Evolutionary conservation across 2,113 vertebrate genomes (phyloP), one percentile per base, ranked within the genome.

Genomic region (Camelus dromedarius): DNA sequence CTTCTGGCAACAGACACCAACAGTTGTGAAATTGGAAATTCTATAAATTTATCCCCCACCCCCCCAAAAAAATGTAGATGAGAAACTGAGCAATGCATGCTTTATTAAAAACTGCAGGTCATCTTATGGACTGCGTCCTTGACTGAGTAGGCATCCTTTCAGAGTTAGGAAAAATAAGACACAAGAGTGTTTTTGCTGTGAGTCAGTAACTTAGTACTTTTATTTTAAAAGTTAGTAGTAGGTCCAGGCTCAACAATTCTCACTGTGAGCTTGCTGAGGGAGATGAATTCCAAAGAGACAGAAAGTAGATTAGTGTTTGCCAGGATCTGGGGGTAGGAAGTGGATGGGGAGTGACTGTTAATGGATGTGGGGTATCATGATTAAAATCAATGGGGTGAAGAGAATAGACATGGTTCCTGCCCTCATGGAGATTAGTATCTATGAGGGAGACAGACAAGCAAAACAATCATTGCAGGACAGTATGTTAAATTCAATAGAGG

Each of bases 151-250:
- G 52, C 35, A 69, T 70, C 38, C 52, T 89, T 97, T 95, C 84
- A 69, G 64, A 88, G 56, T 46, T 94, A 88, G 80, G 89, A 19
- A 62, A 92, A 89, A 93, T 86, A 62, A 90, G 32, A 16, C 28
- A 10, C 7, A 73, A 87, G 52, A 88, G 14, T 9, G n/a, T 77
- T 70, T 82, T 93, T 81, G 19, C 20, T 20, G 19, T 52, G 62
- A 83, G 12, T 82, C 73, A 64, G n/a, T 79, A 58, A 91, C 10
- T 90, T 35, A 92, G 35, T 64, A 73, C 42, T 89, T 11, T 79
- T 73, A 62, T 79, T 73, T 92, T 50, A 91, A 70, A 91, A 91
- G 50, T 64, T 88, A 75, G 20, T 50, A 79, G 75, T 60, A 67
- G 35, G 54, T 26, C 46, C 26, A 79, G 30, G 38, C 30, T 86